Conservation (phyloP, 2,888 invertebrate species). For the Gastracanthus pulcherrimus region DNA sequence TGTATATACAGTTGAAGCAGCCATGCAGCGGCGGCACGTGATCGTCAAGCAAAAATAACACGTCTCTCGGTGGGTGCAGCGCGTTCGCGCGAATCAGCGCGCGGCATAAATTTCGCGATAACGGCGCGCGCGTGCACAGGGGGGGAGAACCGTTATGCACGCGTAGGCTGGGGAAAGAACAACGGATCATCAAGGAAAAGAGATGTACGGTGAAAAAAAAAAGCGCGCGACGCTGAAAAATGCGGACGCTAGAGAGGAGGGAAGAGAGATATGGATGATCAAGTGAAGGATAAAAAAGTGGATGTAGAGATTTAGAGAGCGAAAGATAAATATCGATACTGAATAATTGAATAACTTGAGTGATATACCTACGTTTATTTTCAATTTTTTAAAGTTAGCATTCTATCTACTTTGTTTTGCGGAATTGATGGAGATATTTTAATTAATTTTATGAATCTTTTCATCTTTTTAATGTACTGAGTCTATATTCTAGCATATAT, state of each 20-base stretch:
- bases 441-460: too few species aligned
- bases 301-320: neutral
- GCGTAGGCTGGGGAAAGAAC: neutral
- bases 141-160: neutral
- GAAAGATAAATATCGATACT: neutral
- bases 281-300: neutral
- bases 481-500: too few species aligned
- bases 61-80: neutral
- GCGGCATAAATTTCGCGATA: constrained; percentile 61
- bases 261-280: neutral
- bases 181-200: constrained; percentile 21
- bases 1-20: neutral
- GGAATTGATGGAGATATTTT: too few species aligned
- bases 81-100: constrained; percentile 33
- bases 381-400: too few species aligned
- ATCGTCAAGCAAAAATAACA: constrained; percentile 49
- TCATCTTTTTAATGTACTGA: too few species aligned
- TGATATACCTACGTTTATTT: neutral
- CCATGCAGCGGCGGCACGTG: neutral
- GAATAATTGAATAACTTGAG: constrained; percentile 16
- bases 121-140: constrained; percentile 52
- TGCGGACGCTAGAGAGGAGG: neutral
- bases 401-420: too few species aligned
- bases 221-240: neutral
- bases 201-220: neutral